phyloP scores from a whole-genome alignment of 2,797 vertebrate genomes.

The Anabacerthia variegaticeps region DNA sequence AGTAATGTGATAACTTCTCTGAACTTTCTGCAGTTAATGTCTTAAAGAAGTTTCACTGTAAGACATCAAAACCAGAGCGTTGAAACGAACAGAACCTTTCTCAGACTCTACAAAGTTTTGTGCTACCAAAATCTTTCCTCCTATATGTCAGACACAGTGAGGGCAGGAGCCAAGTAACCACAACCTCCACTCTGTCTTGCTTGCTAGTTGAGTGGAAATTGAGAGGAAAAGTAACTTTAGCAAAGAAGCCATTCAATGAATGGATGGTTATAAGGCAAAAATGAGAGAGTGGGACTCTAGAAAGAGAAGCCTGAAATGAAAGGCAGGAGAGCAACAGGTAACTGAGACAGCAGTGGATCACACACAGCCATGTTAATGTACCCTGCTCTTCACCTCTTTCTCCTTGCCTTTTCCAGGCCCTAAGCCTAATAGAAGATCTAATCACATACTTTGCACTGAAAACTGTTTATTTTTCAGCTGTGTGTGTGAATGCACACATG shows the following conservation, averaged over 20 bases:
- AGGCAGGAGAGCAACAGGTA: not conserved
- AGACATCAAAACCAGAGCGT: not conserved
- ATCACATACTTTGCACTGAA: not conserved
- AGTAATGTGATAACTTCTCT: not conserved
- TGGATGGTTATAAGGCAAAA: not conserved
- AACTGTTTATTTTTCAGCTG: not conserved
- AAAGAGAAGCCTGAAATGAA: not conserved
- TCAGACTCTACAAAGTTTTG: not conserved
- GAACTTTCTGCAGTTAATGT: not conserved
- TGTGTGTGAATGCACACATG: not conserved
- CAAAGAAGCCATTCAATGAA: not conserved
- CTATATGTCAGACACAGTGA: accelerated
- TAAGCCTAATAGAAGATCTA: not conserved
- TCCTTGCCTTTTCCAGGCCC: not conserved
- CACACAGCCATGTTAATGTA: not conserved
- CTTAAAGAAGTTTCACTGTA: not conserved
- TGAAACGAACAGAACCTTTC: not conserved
- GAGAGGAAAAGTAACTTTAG: not conserved
- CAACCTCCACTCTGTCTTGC: not conserved
- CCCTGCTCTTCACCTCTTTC: not conserved
- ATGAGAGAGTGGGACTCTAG: not conserved
- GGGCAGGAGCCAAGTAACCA: not conserved
- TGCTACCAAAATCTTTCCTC: not conserved
- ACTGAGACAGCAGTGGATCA: not conserved
- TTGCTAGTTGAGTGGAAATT: not conserved